These are phyloP conservation scores for Odobenus rosmarus DNA, from an alignment of 2,113 vertebrate genomes.

Conservation along the genomic window DNA sequence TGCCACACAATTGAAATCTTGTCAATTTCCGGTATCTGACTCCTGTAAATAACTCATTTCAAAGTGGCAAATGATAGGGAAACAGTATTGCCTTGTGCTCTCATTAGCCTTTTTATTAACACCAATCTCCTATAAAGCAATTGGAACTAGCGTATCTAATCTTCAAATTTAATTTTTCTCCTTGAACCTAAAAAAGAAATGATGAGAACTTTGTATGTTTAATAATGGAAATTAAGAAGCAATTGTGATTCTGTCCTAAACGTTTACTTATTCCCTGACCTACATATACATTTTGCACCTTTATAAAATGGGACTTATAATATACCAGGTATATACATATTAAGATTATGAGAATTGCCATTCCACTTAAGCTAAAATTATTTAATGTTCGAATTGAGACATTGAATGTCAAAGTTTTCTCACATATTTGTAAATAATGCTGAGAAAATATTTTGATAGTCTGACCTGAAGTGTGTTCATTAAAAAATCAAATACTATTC, in stretches of 20 bases:
- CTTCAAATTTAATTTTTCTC: background rate
- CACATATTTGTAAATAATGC: conserved; percentile 55
- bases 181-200: background rate
- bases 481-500: conserved; percentile 38
- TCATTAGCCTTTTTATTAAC: background rate
- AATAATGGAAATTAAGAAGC: background rate
- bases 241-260: background rate
- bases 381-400: conserved; percentile 10
- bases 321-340: background rate
- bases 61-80: background rate
- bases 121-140: background rate
- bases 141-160: background rate
- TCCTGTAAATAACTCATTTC: background rate
- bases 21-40: background rate
- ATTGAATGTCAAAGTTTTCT: background rate
- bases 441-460: conserved; percentile 74
- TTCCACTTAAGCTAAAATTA: background rate
- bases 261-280: background rate
- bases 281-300: background rate
- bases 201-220: background rate
- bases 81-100: background rate
- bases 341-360: background rate
- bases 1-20: background rate
- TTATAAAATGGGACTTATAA: background rate
- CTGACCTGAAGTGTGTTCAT: conserved; percentile 44